These are phyloP conservation scores for Polia nebulosa DNA, from an alignment of 2,888 invertebrate genomes.

Conservation along the genomic window DNA sequence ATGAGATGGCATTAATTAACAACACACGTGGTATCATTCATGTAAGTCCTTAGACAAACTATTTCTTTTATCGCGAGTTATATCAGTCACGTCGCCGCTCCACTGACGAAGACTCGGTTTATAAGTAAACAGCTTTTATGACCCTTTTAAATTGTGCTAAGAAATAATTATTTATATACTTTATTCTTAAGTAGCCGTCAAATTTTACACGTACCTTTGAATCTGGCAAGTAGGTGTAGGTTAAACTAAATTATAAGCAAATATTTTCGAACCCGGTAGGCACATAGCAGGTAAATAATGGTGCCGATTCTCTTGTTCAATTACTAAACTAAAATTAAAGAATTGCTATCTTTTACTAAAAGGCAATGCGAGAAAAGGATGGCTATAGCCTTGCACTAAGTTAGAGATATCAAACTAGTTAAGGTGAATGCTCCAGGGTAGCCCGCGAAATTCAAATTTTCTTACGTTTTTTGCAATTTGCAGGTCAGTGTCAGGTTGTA, in stretches of 20 bases:
- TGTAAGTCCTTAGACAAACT: constrained; percentile 68
- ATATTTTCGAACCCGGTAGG: constrained; percentile 36
- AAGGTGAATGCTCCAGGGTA: no score
- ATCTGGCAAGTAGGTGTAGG: constrained; percentile 16
- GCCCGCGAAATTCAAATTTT: no score
- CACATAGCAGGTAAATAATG: constrained; percentile 18
- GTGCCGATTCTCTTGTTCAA: no score
- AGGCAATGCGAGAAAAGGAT: no score
- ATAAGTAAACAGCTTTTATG: constrained; percentile 71
- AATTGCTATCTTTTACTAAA: no score
- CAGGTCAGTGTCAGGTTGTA: no score
- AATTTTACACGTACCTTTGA: constrained; percentile 42
- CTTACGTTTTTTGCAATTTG: no score
- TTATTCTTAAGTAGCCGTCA: constrained; percentile 47
- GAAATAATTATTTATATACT: constrained; percentile 69
- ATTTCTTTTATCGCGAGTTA: constrained; percentile 69
- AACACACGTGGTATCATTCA: constrained; percentile 60
- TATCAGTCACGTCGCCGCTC: constrained; percentile 78
- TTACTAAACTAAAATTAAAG: no score
- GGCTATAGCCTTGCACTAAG: no score
- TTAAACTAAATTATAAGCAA: constrained; percentile 41
- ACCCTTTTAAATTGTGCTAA: constrained; percentile 69
- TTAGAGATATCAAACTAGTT: no score
- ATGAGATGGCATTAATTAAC: constrained; percentile 63
- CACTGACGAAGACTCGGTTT: constrained; percentile 70